phyloP scores from a whole-genome alignment of 2,113 vertebrate species.

The Tachysurus fulvidraco region DNA sequence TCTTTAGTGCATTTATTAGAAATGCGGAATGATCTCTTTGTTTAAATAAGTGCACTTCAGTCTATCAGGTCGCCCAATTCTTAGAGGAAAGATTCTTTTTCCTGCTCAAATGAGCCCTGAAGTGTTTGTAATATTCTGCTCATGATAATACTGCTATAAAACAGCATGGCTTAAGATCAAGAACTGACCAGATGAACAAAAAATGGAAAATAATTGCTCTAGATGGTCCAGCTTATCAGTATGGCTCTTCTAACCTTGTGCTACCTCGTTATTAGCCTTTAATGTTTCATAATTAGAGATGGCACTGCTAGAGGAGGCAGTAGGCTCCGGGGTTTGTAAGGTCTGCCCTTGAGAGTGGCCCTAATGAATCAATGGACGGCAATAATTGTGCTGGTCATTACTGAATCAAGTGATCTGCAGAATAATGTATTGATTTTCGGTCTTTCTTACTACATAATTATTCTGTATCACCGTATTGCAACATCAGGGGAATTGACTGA shows the following conservation, averaged over 20 bases:
- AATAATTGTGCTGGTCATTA: slow-evolving; percentile 80
- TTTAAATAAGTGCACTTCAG: slow-evolving; percentile 22
- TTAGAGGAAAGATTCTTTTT: too few relatives aligned
- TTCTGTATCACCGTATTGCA: slow-evolving; percentile 78
- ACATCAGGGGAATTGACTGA: slow-evolving; percentile 76
- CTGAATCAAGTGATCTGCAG: slow-evolving; percentile 81
- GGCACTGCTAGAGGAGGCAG: slow-evolving; percentile 69
- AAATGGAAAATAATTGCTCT: slow-evolving; percentile 55
- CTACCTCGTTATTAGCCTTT: slow-evolving; percentile 73
- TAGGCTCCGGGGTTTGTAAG: slow-evolving; percentile 68
- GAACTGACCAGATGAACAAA: slow-evolving; percentile 42
- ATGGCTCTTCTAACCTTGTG: slow-evolving; percentile 70
- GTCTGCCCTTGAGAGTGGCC: slow-evolving; percentile 70
- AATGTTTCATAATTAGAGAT: slow-evolving; percentile 76
- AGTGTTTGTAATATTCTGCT: slow-evolving; percentile 4
- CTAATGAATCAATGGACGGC: slow-evolving; percentile 75
- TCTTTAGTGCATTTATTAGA: neutral
- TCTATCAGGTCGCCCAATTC: slow-evolving; percentile 16
- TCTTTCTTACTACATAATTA: slow-evolving; percentile 80
- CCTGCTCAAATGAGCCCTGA: neutral
- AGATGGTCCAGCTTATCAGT: slow-evolving; percentile 61
- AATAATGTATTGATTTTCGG: slow-evolving; percentile 82
- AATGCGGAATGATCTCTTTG: slow-evolving; percentile 17
- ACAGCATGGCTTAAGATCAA: slow-evolving; percentile 26
- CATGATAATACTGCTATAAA: neutral